Base-by-base conservation (phyloP, 2,888 invertebrate species). In the Macaria liturata region DNA sequence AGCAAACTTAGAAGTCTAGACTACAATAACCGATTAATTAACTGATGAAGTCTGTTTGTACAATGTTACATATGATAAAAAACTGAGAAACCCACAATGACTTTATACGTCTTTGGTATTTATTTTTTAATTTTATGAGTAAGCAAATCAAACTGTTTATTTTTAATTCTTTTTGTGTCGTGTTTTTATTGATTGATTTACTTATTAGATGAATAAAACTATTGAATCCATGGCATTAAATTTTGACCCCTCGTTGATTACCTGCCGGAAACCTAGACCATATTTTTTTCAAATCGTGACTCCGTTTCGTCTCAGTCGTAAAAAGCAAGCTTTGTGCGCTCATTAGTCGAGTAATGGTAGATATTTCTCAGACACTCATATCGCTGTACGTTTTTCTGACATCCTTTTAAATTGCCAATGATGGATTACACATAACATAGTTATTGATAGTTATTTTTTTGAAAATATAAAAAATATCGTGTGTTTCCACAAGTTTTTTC, bases 401-500 rank as follows among this genome's bases (percentile, higher is more conserved):
- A 57, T 45, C 48, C 44, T 52, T 52, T 45, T 57, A 51, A 49
- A 48, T 48, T 39, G 48, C 48, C 44, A 32, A 32, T 48, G 47
- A 45, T 48, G 32, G 39, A 52, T 49, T 57, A 49, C 40, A 57
- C 34, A 32, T 52, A 40, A 57, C 20, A 44, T 44, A 51, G 20
- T 8, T 20, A 42, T 9, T 4, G 5, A 37, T 39, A 20, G 20
- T 20, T 20, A 20, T 20, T 1, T 20, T 20, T 20, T 20, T 20
- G 1, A 1, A 20, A 20, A 20, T 1, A 32, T 37, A 31, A 57
- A 49, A 56, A 52, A 39, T 44, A 43, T 34, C 49, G 34, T n/a
- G 34, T n/a, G 30, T 46, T 56, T 52, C 46, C 53, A 53, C 30
- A 57, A 60, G 37, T 52, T 40, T 49, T 64, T 45, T 8, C 46